Evolutionary conservation across 2,113 vertebrate species (phyloP), one percentile per base, ranked within the genome.

Genomic region (Actenoides lindsayi): DNA sequence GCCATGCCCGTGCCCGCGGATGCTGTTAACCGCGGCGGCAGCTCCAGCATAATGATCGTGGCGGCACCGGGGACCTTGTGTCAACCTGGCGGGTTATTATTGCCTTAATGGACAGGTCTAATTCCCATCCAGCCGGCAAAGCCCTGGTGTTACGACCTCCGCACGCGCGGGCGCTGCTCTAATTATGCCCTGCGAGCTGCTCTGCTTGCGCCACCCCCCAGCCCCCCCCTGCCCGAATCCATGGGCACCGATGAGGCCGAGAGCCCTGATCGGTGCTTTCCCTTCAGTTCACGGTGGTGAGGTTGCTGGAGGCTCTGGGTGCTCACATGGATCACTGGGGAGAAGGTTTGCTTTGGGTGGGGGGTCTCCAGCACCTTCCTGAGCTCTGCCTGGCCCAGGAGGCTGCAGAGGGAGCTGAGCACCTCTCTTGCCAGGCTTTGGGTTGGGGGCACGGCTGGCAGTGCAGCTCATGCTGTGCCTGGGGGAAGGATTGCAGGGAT

Each of bases 401-500:
- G 27, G 25, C 7, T 33, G n/a, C 30, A n/a, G 24, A 1, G 54
- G 16, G 24, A 2, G 11, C 30, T 53, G 75, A 68, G 39, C 70
- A 23, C 4, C 12, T 6, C 25, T 14, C 31, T 2, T n/a, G 37
- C 44, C 25, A 25, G 42, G 62, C 67, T 75, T 59, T 19, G 44
- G 42, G 87, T 16, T 31, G 79, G 33, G 51, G 76, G 16, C 83
- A 80, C 0, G 3, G 69, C 63, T 0, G 6, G 37, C 3, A 3
- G 41, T 0, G 0, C 56, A 54, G 85, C 91, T 84, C 60, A 8
- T 0, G 24, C 57, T 23, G 82, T 2, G 13, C 44, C 21, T 25
- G 68, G 53, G 83, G 90, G 83, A 24, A 90, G 92, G 54, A 81
- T 93, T 89, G 95, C 83, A 65, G 87, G 79, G 83, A 82, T 73